Evolutionary conservation across 2,113 vertebrate species (phyloP), one percentile per base, ranked within the genome.

Genomic region (Prunella himalayana): DNA sequence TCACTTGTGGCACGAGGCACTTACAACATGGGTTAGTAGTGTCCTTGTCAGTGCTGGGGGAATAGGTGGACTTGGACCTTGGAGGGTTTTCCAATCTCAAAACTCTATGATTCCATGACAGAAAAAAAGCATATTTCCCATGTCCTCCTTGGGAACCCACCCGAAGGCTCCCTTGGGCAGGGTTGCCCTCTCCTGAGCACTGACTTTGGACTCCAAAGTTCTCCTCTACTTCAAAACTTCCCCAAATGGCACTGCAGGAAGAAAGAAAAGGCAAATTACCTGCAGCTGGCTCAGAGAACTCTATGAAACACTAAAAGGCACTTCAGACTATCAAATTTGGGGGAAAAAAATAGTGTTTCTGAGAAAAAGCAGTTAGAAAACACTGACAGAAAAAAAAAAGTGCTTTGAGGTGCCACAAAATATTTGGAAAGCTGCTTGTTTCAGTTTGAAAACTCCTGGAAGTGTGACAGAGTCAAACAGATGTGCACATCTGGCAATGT

Each of bases 221-320:
- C 50, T 31, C 3, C 4, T 18, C 20, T 31, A 4, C 45, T 27
- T 12, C 41, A 28, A 50, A 63, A 39, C 20, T 8, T 75, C 19
- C 41, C 30, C 27, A 47, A 27, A 44, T 1, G 0, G 23, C 0
- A 2, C 39, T 81, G 12, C 50, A 15, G 35, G 27, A 44, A 31
- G 24, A n/a, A 39, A 75, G 11, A 7, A 8, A 65, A 3, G 7
- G 17, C 27, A 51, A 47, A 37, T 6, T 4, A 3, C 23, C 59
- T 24, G 30, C 30, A 89, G 72, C 35, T 81, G 64, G 33, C 27
- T 64, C 33, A 42, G 41, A 30, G 35, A 39, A 80, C 30, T 6
- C 16, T 8, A 24, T 25, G 22, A 39, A 81, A 31, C 14, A 56
- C 22, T 13, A 72, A 44, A 59, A 68, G 25, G 49, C 33, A 31